Base-by-base conservation (phyloP, 2,113 vertebrate genomes). In the Pteronura brasiliensis region DNA sequence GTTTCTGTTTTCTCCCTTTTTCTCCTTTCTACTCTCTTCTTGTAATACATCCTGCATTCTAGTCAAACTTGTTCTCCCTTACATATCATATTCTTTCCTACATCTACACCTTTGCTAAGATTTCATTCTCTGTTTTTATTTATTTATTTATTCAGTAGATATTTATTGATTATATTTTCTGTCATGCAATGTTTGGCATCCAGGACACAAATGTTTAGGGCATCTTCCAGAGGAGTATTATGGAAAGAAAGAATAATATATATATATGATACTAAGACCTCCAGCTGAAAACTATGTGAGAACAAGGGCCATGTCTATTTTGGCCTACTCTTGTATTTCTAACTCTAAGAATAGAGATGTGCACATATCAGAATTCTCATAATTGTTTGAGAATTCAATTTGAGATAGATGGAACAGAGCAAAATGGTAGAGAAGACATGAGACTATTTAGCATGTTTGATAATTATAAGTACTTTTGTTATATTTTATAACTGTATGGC, bases 361-460 rank as follows among this genome's bases (percentile, higher is more conserved):
- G 47, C 13, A 21, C 27, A 47, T 57, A 21, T 42, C 67, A 72
- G 65, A 34, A 44, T 34, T 94, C 34, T 89, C 44, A 31, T 63
- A 88, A 95, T 29, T 84, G 36, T 63, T 96, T 95, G 39, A 95
- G 20, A 82, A 80, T 79, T 96, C 61, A 95, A 80, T 74, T 90
- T 92, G 76, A 88, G 49, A 72, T 49, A 83, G 52, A 81, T 71
- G 25, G 12, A 83, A 65, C 23, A n/a, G 34, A 31, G 29, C 3
- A 89, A 76, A 92, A 49, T 77, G 12, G 20, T 13, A 88, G 13
- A 31, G 61, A 83, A 87, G 61, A 27, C 12, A 77, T 23, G 39
- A 89, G 21, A 77, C 20, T 85, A 31, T 47, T 71, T 81, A 49
- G 20, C 57, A 84, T 91, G 20, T 88, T 91, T 95, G 72, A 69